Evolutionary conservation across 2,797 vertebrate species (phyloP), one percentile per base, ranked within the genome.

Genomic region (Sebastes hubbsi): DNA sequence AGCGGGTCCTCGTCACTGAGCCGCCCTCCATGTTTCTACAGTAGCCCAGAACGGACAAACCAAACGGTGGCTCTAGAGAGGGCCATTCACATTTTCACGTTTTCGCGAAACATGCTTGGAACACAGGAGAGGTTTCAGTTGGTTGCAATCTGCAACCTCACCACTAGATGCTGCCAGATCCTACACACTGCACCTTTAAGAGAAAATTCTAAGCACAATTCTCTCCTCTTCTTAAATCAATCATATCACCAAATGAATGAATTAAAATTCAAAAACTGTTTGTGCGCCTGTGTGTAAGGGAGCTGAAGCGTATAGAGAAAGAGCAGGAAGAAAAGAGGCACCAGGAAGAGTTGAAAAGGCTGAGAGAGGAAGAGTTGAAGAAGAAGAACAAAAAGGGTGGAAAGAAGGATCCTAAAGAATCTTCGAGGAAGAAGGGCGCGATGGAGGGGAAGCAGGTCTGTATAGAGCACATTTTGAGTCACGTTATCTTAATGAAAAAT

Each of bases 341-440:
- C 0, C 93, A 90, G 76, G 94, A 91, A 77, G 94, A 97, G 69
- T 70, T 95, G 9, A 91, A 95, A 77, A 93, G 75, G 55, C 82
- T 92, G 60, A 94, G 80, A 80, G 95, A 97, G 20, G 96, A 97
- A 20, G 95, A 96, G 52, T n/a, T 92, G 74, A 96, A 83, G 81
- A 95, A 91, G 85, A 96, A 90, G 71, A 71, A 7, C 46, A 96
- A 90, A 76, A 96, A 86, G 54, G 59, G 12, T 55, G 86, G 69
- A n/a, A 97, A 94, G 34, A 95, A 90, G 32, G 89, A 95, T 18
- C 1, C 0, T 9, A 96, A 95, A 89, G 96, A 97, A 0, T 91
- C 8, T 0, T 6, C 9, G 0, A 75, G 24, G 29, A 97, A 94
- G 91, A 97, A 94, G 90, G 82, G 77, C 4, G 89, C 91, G 25